A percentile compares a stretch with the other conserved stretches of the same genome.
phyloP scores from a whole-genome alignment of 2,888 invertebrate genomes.

The Coenonympha glycerion region DNA sequence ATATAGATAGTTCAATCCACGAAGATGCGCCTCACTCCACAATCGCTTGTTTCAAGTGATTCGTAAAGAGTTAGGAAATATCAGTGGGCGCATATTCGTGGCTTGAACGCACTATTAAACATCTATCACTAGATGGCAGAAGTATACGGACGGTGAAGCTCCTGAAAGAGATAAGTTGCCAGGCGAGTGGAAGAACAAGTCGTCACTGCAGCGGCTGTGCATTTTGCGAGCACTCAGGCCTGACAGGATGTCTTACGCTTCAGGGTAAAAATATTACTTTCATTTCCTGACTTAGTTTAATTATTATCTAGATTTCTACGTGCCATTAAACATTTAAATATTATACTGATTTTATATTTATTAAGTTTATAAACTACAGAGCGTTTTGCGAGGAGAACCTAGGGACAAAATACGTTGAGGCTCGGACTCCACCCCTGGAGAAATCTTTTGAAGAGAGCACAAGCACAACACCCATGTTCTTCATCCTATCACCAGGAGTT shows the following conservation, averaged over 20 bases:
- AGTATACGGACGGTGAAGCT: slow-evolving; percentile 92
- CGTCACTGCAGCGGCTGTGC: slow-evolving; percentile 88
- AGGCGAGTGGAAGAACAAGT: slow-evolving; percentile 96
- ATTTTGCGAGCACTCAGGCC: slow-evolving; percentile 94
- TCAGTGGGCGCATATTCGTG: too few species aligned
- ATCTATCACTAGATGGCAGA: slow-evolving; percentile 93
- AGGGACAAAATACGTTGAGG: slow-evolving; percentile 87
- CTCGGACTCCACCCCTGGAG: slow-evolving; percentile 85
- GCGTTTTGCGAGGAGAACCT: slow-evolving; percentile 92
- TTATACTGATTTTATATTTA: background rate
- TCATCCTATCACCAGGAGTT: slow-evolving; percentile 95
- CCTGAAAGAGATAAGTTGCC: slow-evolving; percentile 96
- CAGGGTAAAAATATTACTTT: slow-evolving; percentile 68
- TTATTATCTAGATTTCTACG: too few species aligned
- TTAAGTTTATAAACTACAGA: slow-evolving; percentile 48
- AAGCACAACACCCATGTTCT: slow-evolving; percentile 90
- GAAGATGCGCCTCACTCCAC: too few species aligned
- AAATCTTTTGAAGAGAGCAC: slow-evolving; percentile 91
- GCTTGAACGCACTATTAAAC: too few species aligned
- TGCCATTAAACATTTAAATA: too few species aligned
- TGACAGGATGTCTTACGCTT: slow-evolving; percentile 96
- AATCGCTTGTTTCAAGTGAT: too few species aligned
- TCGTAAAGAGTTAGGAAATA: too few species aligned
- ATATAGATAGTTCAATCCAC: too few species aligned
- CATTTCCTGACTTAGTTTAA: too few species aligned